Evolutionary conservation across 2,113 vertebrate genomes (phyloP).

Genomic region (Dromiciops gliroides): DNA sequence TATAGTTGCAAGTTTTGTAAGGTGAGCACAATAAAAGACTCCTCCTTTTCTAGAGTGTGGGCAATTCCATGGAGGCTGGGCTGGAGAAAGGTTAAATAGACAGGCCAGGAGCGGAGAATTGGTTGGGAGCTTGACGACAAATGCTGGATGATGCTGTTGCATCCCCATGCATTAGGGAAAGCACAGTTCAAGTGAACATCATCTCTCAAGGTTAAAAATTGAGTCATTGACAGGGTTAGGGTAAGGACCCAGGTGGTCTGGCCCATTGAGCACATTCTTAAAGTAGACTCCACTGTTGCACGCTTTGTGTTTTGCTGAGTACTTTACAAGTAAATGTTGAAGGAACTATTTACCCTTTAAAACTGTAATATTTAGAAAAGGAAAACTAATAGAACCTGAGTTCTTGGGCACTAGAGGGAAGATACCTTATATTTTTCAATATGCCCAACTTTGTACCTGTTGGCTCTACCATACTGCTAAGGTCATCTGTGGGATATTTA

Average conservation of each 20-base stretch:
- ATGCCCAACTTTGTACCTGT: neutral
- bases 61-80: conserved; percentile 1
- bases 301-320: neutral
- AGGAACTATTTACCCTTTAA: conserved; percentile 44
- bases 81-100: conserved; percentile 13
- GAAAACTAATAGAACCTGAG: conserved; percentile 28
- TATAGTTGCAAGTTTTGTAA: conserved; percentile 3
- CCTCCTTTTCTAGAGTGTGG: conserved; percentile 28
- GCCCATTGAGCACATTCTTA: neutral
- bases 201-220: conserved; percentile 19
- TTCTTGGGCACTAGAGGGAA: conserved; percentile 12
- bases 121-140: neutral
- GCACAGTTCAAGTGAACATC: conserved; percentile 12
- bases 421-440: neutral
- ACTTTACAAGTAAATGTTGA: conserved; percentile 45
- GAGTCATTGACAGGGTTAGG: neutral
- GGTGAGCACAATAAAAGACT: neutral
- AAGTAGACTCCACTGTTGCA: neutral
- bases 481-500: conserved; percentile 69
- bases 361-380: conserved; percentile 15
- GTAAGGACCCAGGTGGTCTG: neutral
- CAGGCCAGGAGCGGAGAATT: neutral
- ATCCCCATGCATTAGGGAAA: neutral
- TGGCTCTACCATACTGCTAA: conserved; percentile 1
- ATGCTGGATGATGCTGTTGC: neutral